Percentiles rank a stretch among this genome's conserved stretches.
Conservation (phyloP, 2,888 invertebrate genomes). For the Drosophila melanosoma region DNA sequence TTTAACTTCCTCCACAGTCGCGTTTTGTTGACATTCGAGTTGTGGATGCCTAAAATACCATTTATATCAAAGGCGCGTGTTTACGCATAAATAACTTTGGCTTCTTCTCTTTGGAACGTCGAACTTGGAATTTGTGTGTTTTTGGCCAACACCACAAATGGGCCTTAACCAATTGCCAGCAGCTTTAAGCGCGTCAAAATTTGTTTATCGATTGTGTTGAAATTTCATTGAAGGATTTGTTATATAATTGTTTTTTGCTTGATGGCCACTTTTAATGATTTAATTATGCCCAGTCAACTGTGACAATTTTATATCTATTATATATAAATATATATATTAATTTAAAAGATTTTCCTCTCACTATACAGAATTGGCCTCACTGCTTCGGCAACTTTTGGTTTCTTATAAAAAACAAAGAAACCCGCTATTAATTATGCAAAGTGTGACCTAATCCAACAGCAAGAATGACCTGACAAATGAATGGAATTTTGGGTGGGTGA, state of each 20-base stretch:
- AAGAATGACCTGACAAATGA: slow-evolving; percentile 41
- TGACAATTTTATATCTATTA: background rate
- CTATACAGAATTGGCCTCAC: background rate
- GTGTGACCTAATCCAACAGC: slow-evolving; percentile 71
- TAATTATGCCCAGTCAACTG: background rate
- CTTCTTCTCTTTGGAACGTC: slow-evolving; percentile 63
- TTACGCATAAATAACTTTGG: slow-evolving; percentile 73
- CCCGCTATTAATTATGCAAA: slow-evolving; percentile 75
- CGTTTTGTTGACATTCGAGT: slow-evolving; percentile 63
- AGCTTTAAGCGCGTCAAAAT: background rate
- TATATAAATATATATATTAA: background rate
- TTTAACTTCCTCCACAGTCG: slow-evolving; percentile 58
- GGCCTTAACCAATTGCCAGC: background rate
- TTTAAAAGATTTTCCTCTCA: background rate
- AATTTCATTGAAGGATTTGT: background rate
- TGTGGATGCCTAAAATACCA: slow-evolving; percentile 32
- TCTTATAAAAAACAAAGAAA: slow-evolving; percentile 18
- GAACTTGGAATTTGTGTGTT: slow-evolving; percentile 30
- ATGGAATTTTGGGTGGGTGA: slow-evolving; percentile 34
- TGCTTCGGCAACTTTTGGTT: background rate
- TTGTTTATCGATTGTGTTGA: background rate
- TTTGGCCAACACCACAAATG: background rate
- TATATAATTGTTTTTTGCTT: background rate
- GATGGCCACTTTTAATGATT: background rate
- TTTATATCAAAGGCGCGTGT: slow-evolving; percentile 69